These are phyloP conservation scores for Linepithema humile DNA, from an alignment of 1,140 invertebrate species.

Conservation along the genomic window DNA sequence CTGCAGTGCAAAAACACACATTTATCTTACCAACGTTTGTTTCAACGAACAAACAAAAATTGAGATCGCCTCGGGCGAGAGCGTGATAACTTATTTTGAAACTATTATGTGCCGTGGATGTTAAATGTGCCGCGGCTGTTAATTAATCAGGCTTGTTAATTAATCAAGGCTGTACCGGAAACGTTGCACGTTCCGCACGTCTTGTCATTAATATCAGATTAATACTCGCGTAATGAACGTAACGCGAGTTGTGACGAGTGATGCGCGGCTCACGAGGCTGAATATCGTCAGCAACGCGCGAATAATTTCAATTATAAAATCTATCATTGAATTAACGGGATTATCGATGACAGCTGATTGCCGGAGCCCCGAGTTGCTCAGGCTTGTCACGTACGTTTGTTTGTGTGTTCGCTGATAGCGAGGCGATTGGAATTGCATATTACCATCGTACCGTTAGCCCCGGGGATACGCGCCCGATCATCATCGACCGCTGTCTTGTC, in stretches of 20 bases:
- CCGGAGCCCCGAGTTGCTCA: not conserved
- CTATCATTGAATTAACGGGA: not conserved
- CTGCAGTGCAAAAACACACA: not conserved
- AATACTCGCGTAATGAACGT: not conserved
- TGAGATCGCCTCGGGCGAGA: not conserved
- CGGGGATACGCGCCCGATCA: constrained; percentile 14
- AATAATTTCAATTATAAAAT: constrained; percentile 48
- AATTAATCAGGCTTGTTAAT: constrained; percentile 38
- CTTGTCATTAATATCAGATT: constrained; percentile 31
- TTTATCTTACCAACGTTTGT: not conserved
- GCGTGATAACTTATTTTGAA: constrained; percentile 19
- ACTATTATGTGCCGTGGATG: not conserved
- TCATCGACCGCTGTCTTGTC: constrained; percentile 34
- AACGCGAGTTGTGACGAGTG: not conserved
- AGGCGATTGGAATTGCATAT: constrained; percentile 15
- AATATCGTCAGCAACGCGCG: not conserved
- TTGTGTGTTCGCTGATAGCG: constrained; percentile 27
- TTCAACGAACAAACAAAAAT: not conserved
- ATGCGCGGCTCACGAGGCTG: not conserved
- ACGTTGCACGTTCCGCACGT: constrained; percentile 10
- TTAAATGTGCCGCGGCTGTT: not conserved
- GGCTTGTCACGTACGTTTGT: not conserved
- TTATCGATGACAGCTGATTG: constrained; percentile 9
- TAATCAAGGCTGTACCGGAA: constrained; percentile 14
- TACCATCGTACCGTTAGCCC: not conserved